phyloP scores from a whole-genome alignment of 2,888 invertebrate genomes.

The Ennomos fuscantarius region DNA sequence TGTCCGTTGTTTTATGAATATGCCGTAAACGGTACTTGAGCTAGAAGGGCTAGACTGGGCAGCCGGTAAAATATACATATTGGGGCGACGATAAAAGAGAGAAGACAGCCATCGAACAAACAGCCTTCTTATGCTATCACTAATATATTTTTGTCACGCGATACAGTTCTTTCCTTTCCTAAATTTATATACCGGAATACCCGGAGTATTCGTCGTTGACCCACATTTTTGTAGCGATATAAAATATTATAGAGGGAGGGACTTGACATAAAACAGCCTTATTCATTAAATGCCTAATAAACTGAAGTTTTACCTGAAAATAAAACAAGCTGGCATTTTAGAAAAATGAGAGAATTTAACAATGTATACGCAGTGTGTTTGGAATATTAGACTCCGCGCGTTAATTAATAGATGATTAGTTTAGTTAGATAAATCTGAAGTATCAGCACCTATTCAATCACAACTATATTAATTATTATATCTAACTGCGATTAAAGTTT shows the following conservation, averaged over 20 bases:
- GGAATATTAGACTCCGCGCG: constrained; percentile 43
- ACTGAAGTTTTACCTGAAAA: neutral
- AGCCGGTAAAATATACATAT: too few species aligned
- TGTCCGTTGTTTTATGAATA: too few species aligned
- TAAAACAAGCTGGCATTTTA: too few species aligned
- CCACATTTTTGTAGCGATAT: constrained; percentile 29
- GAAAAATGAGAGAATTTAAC: too few species aligned
- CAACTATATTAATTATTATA: too few species aligned
- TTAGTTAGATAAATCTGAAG: constrained; percentile 46
- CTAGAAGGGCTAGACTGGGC: too few species aligned
- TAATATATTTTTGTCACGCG: constrained; percentile 31
- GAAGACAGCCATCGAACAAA: constrained; percentile 7
- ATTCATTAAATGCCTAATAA: too few species aligned
- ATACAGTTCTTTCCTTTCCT: constrained; percentile 16
- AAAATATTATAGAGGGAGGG: constrained; percentile 12
- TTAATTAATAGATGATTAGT: constrained; percentile 68
- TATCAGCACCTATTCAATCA: too few species aligned
- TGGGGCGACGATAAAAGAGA: constrained; percentile 4
- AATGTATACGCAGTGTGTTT: neutral
- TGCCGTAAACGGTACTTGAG: too few species aligned
- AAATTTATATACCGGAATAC: constrained; percentile 30
- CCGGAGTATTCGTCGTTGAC: constrained; percentile 31
- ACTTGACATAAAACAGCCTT: too few species aligned
- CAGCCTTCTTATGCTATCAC: constrained; percentile 7
- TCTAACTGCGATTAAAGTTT: too few species aligned